phyloP scores from a whole-genome alignment of 2,888 invertebrate genomes.

The Rhogogaster chlorosoma region DNA sequence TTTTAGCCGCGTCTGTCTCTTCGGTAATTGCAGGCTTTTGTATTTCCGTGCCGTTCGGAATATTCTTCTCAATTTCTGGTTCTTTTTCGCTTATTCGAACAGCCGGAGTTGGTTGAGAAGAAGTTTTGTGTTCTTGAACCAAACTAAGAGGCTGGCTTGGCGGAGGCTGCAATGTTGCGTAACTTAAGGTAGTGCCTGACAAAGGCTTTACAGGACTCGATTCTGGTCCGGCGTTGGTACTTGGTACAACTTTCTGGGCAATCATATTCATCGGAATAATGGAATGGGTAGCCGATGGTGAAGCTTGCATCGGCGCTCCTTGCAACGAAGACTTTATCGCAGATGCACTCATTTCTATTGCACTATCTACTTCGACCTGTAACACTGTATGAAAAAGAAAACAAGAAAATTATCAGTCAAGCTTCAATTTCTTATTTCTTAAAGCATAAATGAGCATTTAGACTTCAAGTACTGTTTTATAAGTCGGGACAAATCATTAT shows the following conservation, averaged over 20 bases:
- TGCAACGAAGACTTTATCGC: slow-evolving; percentile 75
- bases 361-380: slow-evolving; percentile 41
- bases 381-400: neutral
- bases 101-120: slow-evolving; percentile 68
- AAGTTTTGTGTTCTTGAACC: slow-evolving; percentile 75
- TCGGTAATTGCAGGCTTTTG: slow-evolving; percentile 64
- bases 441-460: neutral
- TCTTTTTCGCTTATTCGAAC: slow-evolving; percentile 64
- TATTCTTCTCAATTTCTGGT: slow-evolving; percentile 66
- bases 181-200: slow-evolving; percentile 69
- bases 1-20: slow-evolving; percentile 59
- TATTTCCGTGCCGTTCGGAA: slow-evolving; percentile 71
- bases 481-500: neutral
- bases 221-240: slow-evolving; percentile 62
- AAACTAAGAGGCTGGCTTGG: slow-evolving; percentile 72
- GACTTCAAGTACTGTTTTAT: neutral
- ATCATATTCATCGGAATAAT: slow-evolving; percentile 76
- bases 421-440: neutral
- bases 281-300: slow-evolving; percentile 69
- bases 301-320: slow-evolving; percentile 69
- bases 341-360: slow-evolving; percentile 72
- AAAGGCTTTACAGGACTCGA: slow-evolving; percentile 71
- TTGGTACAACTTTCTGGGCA: slow-evolving; percentile 73
- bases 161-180: slow-evolving; percentile 72
- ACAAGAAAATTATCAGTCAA: neutral